phyloP scores from a whole-genome alignment of 2,113 vertebrate species.

The Pygoscelis adeliae region DNA sequence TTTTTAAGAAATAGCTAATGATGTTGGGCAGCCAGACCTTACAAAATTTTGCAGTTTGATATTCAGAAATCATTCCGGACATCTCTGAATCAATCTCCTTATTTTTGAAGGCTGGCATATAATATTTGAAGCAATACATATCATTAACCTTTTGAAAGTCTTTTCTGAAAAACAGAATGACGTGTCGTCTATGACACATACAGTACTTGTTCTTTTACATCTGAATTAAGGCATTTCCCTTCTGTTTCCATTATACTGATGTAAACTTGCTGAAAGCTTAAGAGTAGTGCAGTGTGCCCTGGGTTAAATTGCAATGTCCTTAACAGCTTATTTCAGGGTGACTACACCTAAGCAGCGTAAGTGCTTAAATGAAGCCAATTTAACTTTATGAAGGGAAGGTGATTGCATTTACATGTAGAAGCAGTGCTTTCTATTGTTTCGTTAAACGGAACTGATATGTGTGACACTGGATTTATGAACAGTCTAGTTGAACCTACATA shows the following conservation, averaged over 20 bases:
- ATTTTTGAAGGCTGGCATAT: neutral
- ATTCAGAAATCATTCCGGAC: neutral
- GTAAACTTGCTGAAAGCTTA: neutral
- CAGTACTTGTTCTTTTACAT: neutral
- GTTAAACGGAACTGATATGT: neutral
- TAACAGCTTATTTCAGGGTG: neutral
- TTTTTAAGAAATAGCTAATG: neutral
- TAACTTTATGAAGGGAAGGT: neutral
- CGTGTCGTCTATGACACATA: neutral
- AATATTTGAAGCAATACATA: neutral
- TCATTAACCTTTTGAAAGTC: constrained; percentile 18
- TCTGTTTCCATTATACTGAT: neutral
- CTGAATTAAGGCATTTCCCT: neutral
- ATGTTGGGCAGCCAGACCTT: neutral
- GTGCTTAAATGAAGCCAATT: neutral
- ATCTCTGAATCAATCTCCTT: neutral
- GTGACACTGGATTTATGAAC: neutral
- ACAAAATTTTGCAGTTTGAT: neutral
- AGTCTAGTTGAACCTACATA: neutral
- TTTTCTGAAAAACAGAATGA: neutral
- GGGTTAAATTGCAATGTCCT: neutral
- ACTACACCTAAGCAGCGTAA: neutral
- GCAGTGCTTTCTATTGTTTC: neutral
- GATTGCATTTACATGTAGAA: neutral
- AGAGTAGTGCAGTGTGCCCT: neutral